phyloP scores from a whole-genome alignment of 2,113 vertebrate species.

The Vidua chalybeata region DNA sequence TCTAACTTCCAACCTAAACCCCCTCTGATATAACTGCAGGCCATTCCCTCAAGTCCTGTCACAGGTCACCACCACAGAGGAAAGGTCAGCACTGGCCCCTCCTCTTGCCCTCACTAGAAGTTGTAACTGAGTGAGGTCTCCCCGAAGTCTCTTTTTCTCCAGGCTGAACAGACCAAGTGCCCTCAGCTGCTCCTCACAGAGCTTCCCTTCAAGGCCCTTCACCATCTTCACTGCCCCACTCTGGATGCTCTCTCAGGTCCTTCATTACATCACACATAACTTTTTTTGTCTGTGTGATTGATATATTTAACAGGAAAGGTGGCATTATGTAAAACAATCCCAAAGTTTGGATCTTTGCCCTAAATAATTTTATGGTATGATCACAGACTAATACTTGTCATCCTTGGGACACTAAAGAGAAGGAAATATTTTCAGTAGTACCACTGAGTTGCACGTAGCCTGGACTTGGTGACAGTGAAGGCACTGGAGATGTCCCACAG shows the following conservation, averaged over 20 bases:
- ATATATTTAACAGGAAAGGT: background rate
- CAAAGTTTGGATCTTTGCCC: background rate
- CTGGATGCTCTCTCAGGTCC: background rate
- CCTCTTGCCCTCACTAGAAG: background rate
- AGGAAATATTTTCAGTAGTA: background rate
- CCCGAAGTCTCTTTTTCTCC: background rate
- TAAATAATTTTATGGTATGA: background rate
- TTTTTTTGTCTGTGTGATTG: background rate
- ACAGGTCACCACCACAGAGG: background rate
- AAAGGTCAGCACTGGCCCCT: background rate
- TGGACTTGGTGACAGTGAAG: background rate
- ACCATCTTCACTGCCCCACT: background rate
- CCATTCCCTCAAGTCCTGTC: background rate
- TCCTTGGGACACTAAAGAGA: background rate
- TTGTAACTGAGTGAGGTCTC: background rate
- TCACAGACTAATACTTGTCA: background rate
- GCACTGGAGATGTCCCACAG: background rate
- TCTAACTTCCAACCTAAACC: background rate
- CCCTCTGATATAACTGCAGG: background rate
- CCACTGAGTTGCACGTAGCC: background rate
- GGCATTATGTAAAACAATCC: background rate
- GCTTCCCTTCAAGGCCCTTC: background rate
- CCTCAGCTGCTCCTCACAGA: fast-evolving
- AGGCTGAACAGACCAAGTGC: background rate
- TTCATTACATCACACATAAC: background rate